Evolutionary conservation across 2,888 invertebrate species (phyloP), one percentile per base, ranked within the genome.

Genomic region (Drosophila macrospina): DNA sequence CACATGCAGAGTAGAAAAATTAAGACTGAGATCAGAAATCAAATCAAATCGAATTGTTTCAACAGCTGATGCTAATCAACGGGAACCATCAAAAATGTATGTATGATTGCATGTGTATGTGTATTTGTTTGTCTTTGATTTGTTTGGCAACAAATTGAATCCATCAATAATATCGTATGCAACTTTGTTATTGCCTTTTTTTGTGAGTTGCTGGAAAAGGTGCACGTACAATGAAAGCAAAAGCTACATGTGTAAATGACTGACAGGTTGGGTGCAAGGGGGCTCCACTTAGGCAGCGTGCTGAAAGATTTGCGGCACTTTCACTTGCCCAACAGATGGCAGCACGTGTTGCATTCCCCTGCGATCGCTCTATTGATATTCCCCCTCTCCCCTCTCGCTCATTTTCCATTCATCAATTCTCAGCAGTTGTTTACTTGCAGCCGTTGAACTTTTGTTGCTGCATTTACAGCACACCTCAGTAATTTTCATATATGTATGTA

Each of bases 121-220:
- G 66, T 66, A 56, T 69, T 77, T 80, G 70, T 75, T 69, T 79
- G 84, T 71, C 60, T 83, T 85, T 73, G 77, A 84, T 82, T 86
- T 88, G 86, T 85, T 84, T 84, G 86, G 80, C 88, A 86, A 88
- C 83, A 88, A 84, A 84, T 84, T 88, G 88, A 79, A 88, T 77
- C 70, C 86, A 86, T 88, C 83, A 84, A 72, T 52, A 42, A 42
- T 39, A 64, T 69, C 34, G 52, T 51, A 72, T 70, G 77, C 78
- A 80, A 65, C 65, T 52, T 60, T 71, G 41, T 50, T 55, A 28
- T 34, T 63, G 34, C 34, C 34, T 13, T 20, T 56, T 39, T 54
- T 32, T 28, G 34, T 44, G 34, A 30, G 41, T 36, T 50, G 39
- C 50, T 59, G 64, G 64, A 70, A 77, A 82, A 80, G 83, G 74